These are phyloP conservation scores for Ceratosolen solmsi DNA, from an alignment of 1,140 invertebrate genomes.

Conservation along the genomic window DNA sequence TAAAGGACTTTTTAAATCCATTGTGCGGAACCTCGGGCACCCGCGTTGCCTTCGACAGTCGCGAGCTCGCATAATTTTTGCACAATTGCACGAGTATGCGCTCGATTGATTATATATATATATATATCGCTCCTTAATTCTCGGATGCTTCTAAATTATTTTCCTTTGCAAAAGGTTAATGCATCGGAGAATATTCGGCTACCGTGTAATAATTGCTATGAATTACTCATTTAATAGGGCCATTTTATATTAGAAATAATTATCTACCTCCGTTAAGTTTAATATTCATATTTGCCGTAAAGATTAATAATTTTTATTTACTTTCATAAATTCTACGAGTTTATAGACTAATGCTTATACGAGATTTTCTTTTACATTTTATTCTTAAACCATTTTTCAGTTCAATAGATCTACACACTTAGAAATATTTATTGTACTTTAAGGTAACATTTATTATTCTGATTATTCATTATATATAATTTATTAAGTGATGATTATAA, in stretches of 20 bases:
- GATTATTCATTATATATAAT: background rate
- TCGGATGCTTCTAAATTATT: background rate
- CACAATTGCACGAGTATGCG: constrained; percentile 1
- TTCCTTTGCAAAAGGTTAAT: background rate
- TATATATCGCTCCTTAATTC: constrained; percentile 2
- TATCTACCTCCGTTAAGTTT: background rate
- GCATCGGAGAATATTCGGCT: background rate
- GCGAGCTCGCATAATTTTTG: constrained; percentile 40
- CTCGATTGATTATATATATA: background rate
- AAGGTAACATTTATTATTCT: background rate
- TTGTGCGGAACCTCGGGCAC: constrained; percentile 13
- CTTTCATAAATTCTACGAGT: no score
- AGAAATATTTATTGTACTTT: no score
- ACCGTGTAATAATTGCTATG: background rate
- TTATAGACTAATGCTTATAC: no score
- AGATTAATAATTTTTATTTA: no score
- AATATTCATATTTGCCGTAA: no score
- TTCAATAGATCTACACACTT: no score
- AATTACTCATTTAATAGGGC: background rate
- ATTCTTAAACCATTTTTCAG: no score
- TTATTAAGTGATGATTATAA: background rate
- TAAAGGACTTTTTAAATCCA: constrained; percentile 49
- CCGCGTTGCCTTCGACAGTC: background rate
- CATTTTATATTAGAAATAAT: background rate
- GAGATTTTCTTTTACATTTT: no score